phyloP scores from a whole-genome alignment of 2,113 vertebrate genomes.

The Urocolius indicus region DNA sequence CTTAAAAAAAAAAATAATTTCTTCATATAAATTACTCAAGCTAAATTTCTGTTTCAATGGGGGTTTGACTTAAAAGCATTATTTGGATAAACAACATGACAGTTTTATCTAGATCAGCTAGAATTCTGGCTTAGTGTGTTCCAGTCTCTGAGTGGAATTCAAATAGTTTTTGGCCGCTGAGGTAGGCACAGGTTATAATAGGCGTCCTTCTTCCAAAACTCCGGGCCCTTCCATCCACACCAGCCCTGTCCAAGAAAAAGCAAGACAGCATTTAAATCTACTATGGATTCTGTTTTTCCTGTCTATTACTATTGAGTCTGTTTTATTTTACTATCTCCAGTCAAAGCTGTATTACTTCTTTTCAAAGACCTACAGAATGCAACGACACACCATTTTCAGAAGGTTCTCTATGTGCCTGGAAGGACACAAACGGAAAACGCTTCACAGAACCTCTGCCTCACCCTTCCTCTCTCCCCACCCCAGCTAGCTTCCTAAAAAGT shows the following conservation, averaged over 20 bases:
- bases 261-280: not conserved
- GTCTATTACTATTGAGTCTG: not conserved
- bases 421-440: not conserved
- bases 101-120: not conserved
- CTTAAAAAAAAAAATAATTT: not conserved
- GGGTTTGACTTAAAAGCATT: not conserved
- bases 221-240: constrained; percentile 95
- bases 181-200: constrained; percentile 98
- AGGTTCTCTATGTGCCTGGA: not conserved
- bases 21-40: constrained; percentile 22
- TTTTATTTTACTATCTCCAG: not conserved
- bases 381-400: not conserved
- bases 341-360: not conserved
- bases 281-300: not conserved
- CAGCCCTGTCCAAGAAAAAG: constrained; percentile 84
- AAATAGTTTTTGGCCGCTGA: constrained; percentile 86
- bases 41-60: not conserved
- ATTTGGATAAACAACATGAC: not conserved
- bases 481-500: not conserved
- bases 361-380: not conserved
- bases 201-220: constrained; percentile 94
- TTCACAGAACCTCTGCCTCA: not conserved
- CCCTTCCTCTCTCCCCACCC: too few species aligned
- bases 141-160: constrained; percentile 3
- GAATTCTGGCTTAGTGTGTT: not conserved